Percentiles rank a stretch among this genome's conserved stretches.
Conservation (phyloP, 2,888 invertebrate genomes). For the Troglohyphantes excavatus region DNA sequence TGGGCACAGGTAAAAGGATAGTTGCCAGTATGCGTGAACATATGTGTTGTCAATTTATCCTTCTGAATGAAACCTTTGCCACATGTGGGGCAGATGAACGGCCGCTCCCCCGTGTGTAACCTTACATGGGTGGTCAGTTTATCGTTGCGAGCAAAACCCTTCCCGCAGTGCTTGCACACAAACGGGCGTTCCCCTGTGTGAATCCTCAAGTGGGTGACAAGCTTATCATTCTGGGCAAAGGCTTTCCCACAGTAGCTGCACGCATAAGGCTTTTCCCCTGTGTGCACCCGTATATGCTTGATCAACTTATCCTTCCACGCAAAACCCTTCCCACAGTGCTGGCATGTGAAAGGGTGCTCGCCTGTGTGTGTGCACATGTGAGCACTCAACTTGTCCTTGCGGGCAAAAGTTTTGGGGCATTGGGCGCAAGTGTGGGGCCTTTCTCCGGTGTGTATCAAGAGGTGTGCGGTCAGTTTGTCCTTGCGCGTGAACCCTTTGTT, state of each 20-base stretch:
- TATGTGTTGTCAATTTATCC: conserved; percentile 68
- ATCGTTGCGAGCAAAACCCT: conserved; percentile 71
- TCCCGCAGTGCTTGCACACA: conserved; percentile 70
- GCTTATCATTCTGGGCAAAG: conserved; percentile 70
- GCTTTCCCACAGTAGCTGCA: conserved; percentile 65
- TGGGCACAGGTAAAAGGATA: conserved; percentile 71
- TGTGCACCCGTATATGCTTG: conserved; percentile 66
- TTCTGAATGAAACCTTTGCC: conserved; percentile 73
- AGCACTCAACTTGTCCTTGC: conserved; percentile 68
- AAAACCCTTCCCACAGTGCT: conserved; percentile 74
- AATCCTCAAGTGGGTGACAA: conserved; percentile 66
- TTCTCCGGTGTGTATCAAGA: conserved; percentile 61
- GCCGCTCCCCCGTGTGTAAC: conserved; percentile 72
- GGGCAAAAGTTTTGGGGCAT: conserved; percentile 67
- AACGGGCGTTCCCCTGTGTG: conserved; percentile 71
- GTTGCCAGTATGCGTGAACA: conserved; percentile 71
- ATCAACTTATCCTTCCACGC: conserved; percentile 72
- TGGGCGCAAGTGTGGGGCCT: conserved; percentile 56
- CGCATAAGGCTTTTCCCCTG: conserved; percentile 69
- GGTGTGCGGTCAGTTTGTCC: conserved; percentile 61
- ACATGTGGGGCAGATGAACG: conserved; percentile 67
- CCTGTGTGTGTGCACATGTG: conserved; percentile 72
- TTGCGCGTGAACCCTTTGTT: conserved; percentile 60
- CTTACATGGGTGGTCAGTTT: conserved; percentile 68
- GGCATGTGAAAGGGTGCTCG: conserved; percentile 65